A percentile compares a stretch with the other conserved stretches of the same genome.
These are phyloP conservation scores for Pseudomyrmex flavicornis DNA, from an alignment of 1,140 invertebrate genomes.

Conservation along the genomic window DNA sequence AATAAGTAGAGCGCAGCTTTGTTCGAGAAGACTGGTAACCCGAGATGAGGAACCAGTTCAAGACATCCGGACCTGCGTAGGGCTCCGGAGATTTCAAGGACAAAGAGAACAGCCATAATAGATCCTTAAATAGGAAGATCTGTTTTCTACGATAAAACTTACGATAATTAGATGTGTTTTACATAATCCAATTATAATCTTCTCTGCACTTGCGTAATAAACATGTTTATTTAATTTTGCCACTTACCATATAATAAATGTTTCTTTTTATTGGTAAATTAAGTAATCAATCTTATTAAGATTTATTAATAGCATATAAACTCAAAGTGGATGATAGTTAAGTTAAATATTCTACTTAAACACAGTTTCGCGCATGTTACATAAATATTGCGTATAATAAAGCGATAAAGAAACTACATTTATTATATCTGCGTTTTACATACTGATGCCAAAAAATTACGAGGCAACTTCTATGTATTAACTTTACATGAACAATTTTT, in stretches of 20 bases:
- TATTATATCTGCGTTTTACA: not conserved
- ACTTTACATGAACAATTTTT: not conserved
- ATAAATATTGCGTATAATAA: not conserved
- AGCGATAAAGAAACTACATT: not conserved
- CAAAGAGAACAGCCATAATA: constrained; percentile 64
- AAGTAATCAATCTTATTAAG: not conserved
- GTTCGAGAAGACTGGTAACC: constrained; percentile 67
- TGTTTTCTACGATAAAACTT: not conserved
- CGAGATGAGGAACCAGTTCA: constrained; percentile 70
- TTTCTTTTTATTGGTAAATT: not conserved
- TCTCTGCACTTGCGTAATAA: no score
- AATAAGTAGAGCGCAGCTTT: constrained; percentile 69
- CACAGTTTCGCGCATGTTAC: not conserved
- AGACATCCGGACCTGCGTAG: constrained; percentile 65
- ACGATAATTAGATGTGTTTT: not conserved
- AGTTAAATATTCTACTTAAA: constrained; percentile 9
- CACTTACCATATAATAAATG: not conserved
- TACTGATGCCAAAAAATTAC: not conserved
- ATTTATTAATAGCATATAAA: not conserved
- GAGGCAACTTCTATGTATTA: not conserved
- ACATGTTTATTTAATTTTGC: no score
- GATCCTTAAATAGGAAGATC: constrained; percentile 32
- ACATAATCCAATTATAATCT: not conserved
- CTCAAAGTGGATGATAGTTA: not conserved
- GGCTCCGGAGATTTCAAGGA: constrained; percentile 53